Evolutionary conservation across 2,113 vertebrate genomes (phyloP).

Genomic region (Carassius carassius): DNA sequence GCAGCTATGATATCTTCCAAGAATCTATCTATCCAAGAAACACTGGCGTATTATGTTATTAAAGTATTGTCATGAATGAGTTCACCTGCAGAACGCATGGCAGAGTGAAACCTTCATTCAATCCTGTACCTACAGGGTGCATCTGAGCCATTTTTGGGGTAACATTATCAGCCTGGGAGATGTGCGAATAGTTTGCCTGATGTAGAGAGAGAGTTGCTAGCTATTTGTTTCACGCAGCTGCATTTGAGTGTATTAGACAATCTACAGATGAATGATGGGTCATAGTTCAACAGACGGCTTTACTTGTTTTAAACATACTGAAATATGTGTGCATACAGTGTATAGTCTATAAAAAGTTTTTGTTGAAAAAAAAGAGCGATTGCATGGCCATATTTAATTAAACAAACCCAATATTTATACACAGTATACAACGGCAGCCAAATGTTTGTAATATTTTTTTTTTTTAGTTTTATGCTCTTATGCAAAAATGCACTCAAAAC

Average conservation of each 20-base stretch:
- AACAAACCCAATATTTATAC: no score
- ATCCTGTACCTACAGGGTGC: slow-evolving; percentile 31
- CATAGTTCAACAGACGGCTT: background rate
- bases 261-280: background rate
- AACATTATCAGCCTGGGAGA: slow-evolving; percentile 18
- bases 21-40: background rate
- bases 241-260: background rate
- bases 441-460: no score
- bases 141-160: background rate
- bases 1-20: background rate
- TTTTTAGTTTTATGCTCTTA: no score
- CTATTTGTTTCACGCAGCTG: background rate
- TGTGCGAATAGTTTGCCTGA: slow-evolving; percentile 4
- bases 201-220: background rate
- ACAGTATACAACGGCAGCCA: no score
- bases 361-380: background rate
- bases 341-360: no score
- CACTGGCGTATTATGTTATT: slow-evolving; percentile 28
- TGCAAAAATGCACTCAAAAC: no score
- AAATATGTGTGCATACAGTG: background rate
- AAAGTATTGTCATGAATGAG: slow-evolving; percentile 32
- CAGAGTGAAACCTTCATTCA: slow-evolving; percentile 8
- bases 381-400: no score
- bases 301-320: background rate
- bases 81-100: slow-evolving; percentile 8